phyloP scores from a whole-genome alignment of 1,140 invertebrate genomes.

The Diorhabda elongata region DNA sequence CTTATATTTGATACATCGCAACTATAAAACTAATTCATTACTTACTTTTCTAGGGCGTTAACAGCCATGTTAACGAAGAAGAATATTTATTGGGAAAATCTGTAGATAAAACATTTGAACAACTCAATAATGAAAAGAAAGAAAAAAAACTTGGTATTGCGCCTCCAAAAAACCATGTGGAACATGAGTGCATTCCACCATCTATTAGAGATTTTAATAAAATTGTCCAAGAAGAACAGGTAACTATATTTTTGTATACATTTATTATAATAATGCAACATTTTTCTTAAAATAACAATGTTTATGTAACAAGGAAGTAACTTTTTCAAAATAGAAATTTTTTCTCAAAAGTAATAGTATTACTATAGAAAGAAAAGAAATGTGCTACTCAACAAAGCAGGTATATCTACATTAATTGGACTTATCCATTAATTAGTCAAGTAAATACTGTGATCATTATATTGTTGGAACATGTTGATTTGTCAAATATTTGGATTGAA shows the following conservation, averaged over 20 bases:
- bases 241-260: constrained; percentile 14
- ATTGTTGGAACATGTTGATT: too few species aligned
- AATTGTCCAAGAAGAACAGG: constrained; percentile 50
- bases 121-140: constrained; percentile 59
- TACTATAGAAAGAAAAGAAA: not conserved
- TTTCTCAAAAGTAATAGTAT: not conserved
- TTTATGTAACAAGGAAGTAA: too few species aligned
- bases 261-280: too few species aligned
- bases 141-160: constrained; percentile 48
- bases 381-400: not conserved
- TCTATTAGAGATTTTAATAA: constrained; percentile 63
- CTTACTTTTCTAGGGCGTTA: constrained; percentile 55
- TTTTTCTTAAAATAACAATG: too few species aligned
- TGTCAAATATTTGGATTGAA: too few species aligned
- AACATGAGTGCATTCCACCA: constrained; percentile 72
- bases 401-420: too few species aligned
- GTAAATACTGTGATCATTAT: too few species aligned
- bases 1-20: too few species aligned
- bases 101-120: constrained; percentile 81
- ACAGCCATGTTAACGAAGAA: constrained; percentile 71
- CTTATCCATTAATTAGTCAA: too few species aligned
- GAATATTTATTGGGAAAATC: constrained; percentile 86
- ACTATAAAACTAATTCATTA: too few species aligned
- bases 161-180: constrained; percentile 62
- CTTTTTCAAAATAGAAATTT: too few species aligned